A percentile compares a stretch with the other conserved stretches of the same genome.
Evolutionary conservation across 2,113 vertebrate species (phyloP).

Genomic region (Sterrhoptilus dennistouni): DNA sequence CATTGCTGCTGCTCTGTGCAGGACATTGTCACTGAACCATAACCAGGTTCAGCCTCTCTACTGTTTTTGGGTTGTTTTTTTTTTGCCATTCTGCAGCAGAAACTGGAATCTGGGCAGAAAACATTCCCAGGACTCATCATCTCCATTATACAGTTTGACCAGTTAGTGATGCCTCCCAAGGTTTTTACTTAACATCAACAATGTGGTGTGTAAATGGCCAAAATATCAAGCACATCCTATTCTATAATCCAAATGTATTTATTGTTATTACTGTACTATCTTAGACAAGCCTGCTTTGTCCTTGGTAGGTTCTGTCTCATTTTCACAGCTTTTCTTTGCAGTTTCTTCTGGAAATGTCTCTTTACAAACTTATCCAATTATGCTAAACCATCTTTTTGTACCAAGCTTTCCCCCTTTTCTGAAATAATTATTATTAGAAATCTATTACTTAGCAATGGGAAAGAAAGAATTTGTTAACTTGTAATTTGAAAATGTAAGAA

Average conservation of each 20-base stretch:
- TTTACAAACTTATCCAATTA: neutral
- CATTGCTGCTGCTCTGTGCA: neutral
- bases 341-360: neutral
- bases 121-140: neutral
- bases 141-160: neutral
- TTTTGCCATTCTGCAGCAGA: neutral
- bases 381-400: neutral
- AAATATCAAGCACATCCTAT: neutral
- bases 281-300: neutral
- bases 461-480: neutral
- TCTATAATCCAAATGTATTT: neutral
- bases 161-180: neutral
- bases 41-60: neutral
- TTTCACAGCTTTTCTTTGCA: neutral
- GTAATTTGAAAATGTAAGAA: neutral
- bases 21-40: too few relatives aligned
- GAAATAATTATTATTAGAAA: neutral
- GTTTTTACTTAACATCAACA: neutral
- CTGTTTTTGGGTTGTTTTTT: too few relatives aligned
- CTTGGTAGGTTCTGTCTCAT: neutral
- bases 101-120: neutral
- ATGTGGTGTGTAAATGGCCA: neutral
- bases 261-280: neutral
- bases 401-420: neutral
- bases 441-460: neutral